Base-by-base conservation (phyloP, 2,113 vertebrate species). In the Colinus virginianus region DNA sequence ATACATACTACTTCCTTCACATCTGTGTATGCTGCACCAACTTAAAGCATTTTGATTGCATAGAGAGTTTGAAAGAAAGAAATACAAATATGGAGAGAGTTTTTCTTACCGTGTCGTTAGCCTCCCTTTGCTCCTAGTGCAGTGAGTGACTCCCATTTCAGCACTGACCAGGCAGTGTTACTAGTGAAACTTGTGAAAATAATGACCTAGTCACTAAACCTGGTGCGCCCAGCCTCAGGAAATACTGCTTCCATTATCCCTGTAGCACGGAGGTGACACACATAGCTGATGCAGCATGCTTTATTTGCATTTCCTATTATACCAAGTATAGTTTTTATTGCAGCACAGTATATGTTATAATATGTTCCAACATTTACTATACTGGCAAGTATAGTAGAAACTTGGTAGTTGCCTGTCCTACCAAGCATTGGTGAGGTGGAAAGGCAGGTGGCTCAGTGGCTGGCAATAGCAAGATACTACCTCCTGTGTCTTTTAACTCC, bases 221-320 rank as follows among this genome's bases (percentile, higher is more conserved):
- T 48, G 0, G 0, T 16, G 59, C 30, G 21, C 7, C 45, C 51
- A 70, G 2, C 14, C 32, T 76, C n/a, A 43, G 25, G 58, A 51
- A 48, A 43, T 36, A 19, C 23, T 63, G 32, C 16, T 30, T 63
- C 22, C 7, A 8, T 20, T 17, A 68, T 30, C 6, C 14, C 14
- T 9, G 3, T 15, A 34, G 25, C 22, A 23, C 22, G 63, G 32
- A 56, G 46, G 19, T 9, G 21, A 19, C n/a, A 40, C 42, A 40
- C 0, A 0, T 13, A 13, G 51, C 23, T 13, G 42, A 28, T 13
- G 28, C 32, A 32, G 42, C 21, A 14, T 3, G 2, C 19, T 84
- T 28, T 40, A 12, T 62, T 58, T 43, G 21, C 11, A 18, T 0
- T 3, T 20, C 30, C 55, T 56, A 19, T 56, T 32, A 17, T 32